phyloP scores from a whole-genome alignment of 2,113 vertebrate genomes.

The Microcebus tavaratra region DNA sequence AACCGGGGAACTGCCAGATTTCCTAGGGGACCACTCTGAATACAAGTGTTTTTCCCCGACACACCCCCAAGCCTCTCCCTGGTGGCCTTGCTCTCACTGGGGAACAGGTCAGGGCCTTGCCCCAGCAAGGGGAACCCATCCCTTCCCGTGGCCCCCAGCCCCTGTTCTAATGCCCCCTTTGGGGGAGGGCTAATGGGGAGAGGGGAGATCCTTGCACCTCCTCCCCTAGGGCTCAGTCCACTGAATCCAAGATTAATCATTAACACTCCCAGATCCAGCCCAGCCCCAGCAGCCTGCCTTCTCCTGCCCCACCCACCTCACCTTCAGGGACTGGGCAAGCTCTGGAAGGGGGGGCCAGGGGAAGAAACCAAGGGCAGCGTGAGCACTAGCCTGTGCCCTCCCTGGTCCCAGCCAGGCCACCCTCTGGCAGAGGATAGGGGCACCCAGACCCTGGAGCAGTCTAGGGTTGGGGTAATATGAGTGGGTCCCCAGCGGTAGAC shows the following conservation, averaged over 20 bases:
- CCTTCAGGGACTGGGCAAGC: not conserved
- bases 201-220: not conserved
- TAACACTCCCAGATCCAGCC: slow-evolving; percentile 41
- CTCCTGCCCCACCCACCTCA: slow-evolving; percentile 48
- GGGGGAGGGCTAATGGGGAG: not conserved
- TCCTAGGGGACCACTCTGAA: not conserved
- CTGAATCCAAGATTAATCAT: slow-evolving; percentile 58
- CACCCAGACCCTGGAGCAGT: not conserved
- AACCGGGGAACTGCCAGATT: not conserved
- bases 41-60: not conserved
- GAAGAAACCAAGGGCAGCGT: not conserved
- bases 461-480: not conserved
- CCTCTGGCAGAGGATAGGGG: not conserved
- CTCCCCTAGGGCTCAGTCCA: not conserved
- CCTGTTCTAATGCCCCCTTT: not conserved
- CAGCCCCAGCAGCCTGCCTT: not conserved
- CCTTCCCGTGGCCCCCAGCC: not conserved
- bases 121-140: not conserved
- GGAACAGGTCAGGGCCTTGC: not conserved
- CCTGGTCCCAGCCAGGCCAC: not conserved
- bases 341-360: not conserved
- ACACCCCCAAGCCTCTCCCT: not conserved
- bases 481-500: not conserved
- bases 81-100: not conserved
- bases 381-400: not conserved